A percentile compares a stretch with the other conserved stretches of the same genome.
Conservation (phyloP, 2,888 invertebrate genomes). For the Lasius fuliginosus region DNA sequence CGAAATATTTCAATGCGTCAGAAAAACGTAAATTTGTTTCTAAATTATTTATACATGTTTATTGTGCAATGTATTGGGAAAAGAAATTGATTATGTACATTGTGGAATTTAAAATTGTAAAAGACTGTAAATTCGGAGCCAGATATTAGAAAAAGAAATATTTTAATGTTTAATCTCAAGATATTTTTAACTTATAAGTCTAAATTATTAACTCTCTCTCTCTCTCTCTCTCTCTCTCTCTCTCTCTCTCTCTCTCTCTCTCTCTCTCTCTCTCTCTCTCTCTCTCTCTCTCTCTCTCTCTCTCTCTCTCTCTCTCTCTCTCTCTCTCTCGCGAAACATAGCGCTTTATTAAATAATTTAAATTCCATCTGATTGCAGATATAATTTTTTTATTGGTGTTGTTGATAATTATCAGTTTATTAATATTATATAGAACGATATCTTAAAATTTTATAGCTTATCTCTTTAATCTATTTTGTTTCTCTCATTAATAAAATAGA, state of each 20-base stretch:
- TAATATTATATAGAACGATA: not conserved
- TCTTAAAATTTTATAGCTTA: not conserved
- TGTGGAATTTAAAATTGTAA: not conserved
- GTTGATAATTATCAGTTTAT: not conserved
- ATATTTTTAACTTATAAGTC: not conserved
- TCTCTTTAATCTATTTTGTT: not conserved
- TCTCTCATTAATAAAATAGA: not conserved
- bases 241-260: too few species aligned
- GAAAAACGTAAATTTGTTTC: not conserved
- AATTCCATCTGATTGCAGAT: not conserved
- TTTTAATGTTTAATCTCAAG: not conserved
- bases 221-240: too few species aligned
- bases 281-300: too few species aligned
- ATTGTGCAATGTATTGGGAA: not conserved
- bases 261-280: too few species aligned
- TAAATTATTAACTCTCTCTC: not conserved
- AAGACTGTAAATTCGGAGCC: not conserved
- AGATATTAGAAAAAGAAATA: not conserved
- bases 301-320: not conserved
- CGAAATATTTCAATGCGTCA: not conserved
- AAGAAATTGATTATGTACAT: not conserved
- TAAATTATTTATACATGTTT: too few species aligned
- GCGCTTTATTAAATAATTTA: not conserved
- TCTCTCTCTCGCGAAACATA: too few species aligned
- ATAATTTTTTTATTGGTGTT: not conserved